Conservation (phyloP, 2,888 invertebrate genomes). For the Lepas anatifera region DNA sequence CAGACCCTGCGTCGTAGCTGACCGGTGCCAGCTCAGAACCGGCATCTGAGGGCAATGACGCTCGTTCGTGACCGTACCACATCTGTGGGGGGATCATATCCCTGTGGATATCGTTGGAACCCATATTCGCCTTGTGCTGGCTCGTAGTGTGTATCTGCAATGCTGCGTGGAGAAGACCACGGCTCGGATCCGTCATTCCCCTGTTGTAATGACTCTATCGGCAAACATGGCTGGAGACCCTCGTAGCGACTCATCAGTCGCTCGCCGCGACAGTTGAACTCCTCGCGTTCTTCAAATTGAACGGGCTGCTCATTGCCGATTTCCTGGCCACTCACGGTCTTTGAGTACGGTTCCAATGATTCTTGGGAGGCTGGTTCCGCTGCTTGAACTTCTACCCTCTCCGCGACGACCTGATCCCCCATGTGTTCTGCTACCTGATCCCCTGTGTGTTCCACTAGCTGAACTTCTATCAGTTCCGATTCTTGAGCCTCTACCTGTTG, state of each 20-base stretch:
- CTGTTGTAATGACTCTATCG: not conserved
- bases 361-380: not conserved
- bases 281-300: not conserved
- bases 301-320: not conserved
- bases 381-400: not conserved
- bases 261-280: not conserved
- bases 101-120: conserved; percentile 1
- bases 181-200: not conserved
- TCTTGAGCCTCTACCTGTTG: too few species aligned
- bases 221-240: not conserved
- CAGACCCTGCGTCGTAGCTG: not conserved
- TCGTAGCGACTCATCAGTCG: conserved; percentile 3
- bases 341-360: not conserved
- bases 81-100: not conserved
- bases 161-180: not conserved
- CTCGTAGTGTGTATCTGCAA: not conserved
- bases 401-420: not conserved
- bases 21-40: not conserved
- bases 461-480: too few species aligned
- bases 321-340: not conserved
- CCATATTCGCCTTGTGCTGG: not conserved
- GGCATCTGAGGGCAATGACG: not conserved
- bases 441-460: too few species aligned
- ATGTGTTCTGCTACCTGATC: too few species aligned
- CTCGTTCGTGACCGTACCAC: conserved; percentile 2